Conservation (phyloP, 2,888 invertebrate species). For the Teinopalpus imperialis region DNA sequence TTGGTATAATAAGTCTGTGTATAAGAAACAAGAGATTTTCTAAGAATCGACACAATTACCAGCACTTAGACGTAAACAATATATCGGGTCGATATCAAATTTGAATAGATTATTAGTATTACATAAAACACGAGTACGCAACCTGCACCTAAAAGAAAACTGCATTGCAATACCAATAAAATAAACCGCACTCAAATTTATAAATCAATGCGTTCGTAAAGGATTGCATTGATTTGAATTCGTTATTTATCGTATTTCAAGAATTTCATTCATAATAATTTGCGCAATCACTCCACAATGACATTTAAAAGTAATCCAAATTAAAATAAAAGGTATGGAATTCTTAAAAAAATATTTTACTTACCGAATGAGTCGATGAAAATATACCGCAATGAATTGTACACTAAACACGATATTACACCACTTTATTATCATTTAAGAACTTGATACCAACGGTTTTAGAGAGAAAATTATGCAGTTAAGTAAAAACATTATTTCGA, state of each 20-base stretch:
- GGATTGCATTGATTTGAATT: neutral
- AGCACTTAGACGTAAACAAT: slow-evolving; percentile 1
- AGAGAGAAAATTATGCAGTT: neutral
- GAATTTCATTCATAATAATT: slow-evolving; percentile 2
- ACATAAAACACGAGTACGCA: slow-evolving; percentile 5
- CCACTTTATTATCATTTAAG: neutral
- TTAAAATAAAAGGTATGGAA: slow-evolving; percentile 3
- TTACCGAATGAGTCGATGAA: slow-evolving; percentile 10
- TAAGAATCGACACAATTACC: slow-evolving; percentile 15
- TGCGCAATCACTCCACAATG: slow-evolving; percentile 1
- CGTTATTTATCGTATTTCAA: neutral
- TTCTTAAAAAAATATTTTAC: slow-evolving; percentile 21
- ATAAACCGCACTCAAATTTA: neutral
- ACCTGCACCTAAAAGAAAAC: neutral
- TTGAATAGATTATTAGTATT: slow-evolving; percentile 13
- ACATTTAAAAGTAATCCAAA: slow-evolving; percentile 3
- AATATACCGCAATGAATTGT: slow-evolving; percentile 8
- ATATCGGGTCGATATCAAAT: slow-evolving; percentile 13
- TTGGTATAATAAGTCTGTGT: no score
- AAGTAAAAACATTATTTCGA: slow-evolving; percentile 4
- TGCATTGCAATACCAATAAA: neutral
- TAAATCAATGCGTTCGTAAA: neutral
- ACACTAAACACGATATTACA: slow-evolving; percentile 10
- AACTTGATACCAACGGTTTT: neutral
- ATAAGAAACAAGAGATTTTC: neutral